These are phyloP conservation scores for Gnathonemus echidnorhynchus DNA, from an alignment of 2,113 vertebrate species.

Conservation along the genomic window DNA sequence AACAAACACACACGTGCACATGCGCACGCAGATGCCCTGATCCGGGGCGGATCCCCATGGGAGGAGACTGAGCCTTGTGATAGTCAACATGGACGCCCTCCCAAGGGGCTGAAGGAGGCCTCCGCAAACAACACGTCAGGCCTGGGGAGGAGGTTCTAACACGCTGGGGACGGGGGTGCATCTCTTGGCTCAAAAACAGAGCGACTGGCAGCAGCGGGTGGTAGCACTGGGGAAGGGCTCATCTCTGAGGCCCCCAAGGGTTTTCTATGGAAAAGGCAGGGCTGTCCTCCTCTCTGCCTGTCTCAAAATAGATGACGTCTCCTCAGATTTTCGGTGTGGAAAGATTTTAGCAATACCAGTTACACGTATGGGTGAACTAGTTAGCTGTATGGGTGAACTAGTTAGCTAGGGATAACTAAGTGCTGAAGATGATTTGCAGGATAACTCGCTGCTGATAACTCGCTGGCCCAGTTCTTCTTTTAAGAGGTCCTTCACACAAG, in stretches of 20 bases:
- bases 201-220: background rate
- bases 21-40: background rate
- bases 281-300: background rate
- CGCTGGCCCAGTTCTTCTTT: background rate
- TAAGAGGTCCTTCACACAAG: background rate
- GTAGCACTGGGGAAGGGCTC: background rate
- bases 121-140: slow-evolving; percentile 24
- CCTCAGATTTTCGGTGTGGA: background rate
- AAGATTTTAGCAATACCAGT: background rate
- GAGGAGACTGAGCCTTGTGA: slow-evolving; percentile 38
- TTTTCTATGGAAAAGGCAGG: background rate
- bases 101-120: background rate
- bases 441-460: background rate
- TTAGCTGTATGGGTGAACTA: background rate
- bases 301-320: background rate
- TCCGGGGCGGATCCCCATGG: background rate
- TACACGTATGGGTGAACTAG: background rate
- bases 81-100: slow-evolving; percentile 10
- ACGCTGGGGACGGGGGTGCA: background rate
- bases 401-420: background rate
- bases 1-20: background rate
- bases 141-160: background rate
- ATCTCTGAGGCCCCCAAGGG: background rate
- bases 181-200: background rate
- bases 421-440: background rate